Conservation (phyloP, 2,113 vertebrate species). For the Cichladusa arquata region DNA sequence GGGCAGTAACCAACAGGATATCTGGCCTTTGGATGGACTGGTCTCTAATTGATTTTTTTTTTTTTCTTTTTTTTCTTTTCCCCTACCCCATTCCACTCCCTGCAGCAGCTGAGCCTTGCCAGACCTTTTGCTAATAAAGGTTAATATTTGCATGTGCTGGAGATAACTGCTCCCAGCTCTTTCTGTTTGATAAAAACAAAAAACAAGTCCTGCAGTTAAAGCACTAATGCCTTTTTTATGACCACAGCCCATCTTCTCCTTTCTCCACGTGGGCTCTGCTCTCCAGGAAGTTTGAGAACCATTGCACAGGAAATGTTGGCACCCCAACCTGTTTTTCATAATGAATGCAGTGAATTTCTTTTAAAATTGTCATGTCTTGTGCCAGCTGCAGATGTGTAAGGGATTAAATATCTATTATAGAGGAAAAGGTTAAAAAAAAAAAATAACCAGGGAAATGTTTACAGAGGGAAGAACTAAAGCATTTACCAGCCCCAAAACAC, state of each 20-base stretch:
- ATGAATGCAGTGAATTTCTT: neutral
- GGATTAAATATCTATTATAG: neutral
- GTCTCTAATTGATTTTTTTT: neutral
- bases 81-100: neutral
- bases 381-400: neutral
- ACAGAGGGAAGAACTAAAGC: neutral
- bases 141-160: neutral
- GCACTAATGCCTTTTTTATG: neutral
- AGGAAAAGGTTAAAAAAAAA: neutral
- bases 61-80: neutral
- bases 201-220: constrained; percentile 10
- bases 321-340: neutral
- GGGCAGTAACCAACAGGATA: neutral
- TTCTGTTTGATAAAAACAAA: constrained; percentile 21
- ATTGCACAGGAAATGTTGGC: neutral
- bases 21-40: neutral
- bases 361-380: neutral
- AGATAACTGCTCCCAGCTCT: neutral
- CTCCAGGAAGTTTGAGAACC: neutral
- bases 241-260: neutral
- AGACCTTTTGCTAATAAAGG: neutral
- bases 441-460: neutral
- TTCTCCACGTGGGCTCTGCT: too few relatives aligned
- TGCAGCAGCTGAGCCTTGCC: neutral
- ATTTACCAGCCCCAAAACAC: neutral